These are phyloP conservation scores for Hystrix cristata DNA, from an alignment of 2,113 vertebrate genomes.

Conservation along the genomic window DNA sequence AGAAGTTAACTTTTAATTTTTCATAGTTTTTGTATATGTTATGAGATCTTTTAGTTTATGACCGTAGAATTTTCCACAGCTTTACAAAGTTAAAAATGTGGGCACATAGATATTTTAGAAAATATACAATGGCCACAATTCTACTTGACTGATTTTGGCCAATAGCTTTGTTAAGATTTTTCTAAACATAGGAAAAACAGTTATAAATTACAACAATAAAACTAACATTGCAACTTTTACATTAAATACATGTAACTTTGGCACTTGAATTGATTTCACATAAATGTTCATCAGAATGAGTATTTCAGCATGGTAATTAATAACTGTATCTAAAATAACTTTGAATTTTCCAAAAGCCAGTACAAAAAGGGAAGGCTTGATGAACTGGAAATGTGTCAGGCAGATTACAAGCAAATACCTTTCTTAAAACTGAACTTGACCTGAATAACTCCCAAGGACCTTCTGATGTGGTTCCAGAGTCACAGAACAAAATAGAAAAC, in stretches of 20 bases:
- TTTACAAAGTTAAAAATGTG: constrained; percentile 1
- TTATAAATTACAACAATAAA: background rate
- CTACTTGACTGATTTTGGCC: background rate
- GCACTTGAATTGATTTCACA: constrained; percentile 33
- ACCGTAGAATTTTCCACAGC: background rate
- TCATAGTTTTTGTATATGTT: background rate
- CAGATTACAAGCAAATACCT: constrained; percentile 76
- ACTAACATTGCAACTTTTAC: background rate
- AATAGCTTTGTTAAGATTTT: background rate
- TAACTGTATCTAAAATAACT: constrained; percentile 54
- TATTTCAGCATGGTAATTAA: background rate
- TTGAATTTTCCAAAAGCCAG: constrained; percentile 66
- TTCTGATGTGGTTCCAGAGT: constrained; percentile 78
- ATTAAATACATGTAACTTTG: constrained; percentile 20
- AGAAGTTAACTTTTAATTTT: constrained; percentile 2
- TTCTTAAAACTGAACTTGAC: constrained; percentile 73
- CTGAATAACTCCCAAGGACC: constrained; percentile 69
- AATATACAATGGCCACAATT: background rate
- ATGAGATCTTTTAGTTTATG: background rate
- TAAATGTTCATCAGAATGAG: constrained; percentile 23
- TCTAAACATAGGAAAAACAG: constrained; percentile 1
- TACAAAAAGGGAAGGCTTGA: constrained; percentile 38
- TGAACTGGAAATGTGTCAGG: constrained; percentile 57
- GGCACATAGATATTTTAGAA: constrained; percentile 31
- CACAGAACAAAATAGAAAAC: constrained; percentile 81